Conservation (phyloP, 2,797 vertebrate genomes). For the Alosa sapidissima region DNA sequence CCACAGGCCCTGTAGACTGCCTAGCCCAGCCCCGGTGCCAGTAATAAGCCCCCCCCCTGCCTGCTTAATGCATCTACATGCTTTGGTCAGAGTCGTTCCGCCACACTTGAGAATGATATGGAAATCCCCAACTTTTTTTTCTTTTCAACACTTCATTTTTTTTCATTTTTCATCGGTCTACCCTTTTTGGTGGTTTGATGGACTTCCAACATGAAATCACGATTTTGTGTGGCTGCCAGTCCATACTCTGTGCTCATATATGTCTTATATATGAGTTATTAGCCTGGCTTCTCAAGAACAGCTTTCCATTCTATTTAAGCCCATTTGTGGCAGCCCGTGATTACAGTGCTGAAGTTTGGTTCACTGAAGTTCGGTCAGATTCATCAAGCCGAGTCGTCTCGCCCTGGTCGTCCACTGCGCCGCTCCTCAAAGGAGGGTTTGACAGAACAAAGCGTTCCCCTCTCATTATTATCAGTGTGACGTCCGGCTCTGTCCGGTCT, state of each 20-base stretch:
- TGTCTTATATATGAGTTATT: neutral
- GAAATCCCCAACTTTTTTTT: conserved; percentile 25
- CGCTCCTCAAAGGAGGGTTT: neutral
- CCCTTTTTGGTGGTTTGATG: conserved; percentile 20
- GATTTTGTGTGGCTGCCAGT: neutral
- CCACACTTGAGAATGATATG: conserved; percentile 36
- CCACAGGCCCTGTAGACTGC: conserved; percentile 1
- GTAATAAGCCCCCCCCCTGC: conserved; percentile 58
- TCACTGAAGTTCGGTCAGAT: neutral
- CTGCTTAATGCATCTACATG: conserved; percentile 48
- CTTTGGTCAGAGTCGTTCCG: conserved; percentile 3
- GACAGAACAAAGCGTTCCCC: neutral
- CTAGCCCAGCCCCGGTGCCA: conserved; percentile 31
- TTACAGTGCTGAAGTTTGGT: conserved; percentile 12
- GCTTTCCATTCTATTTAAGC: conserved; percentile 15
- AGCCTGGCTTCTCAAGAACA: conserved; percentile 3
- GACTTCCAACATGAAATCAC: conserved; percentile 19
- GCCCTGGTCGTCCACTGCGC: neutral
- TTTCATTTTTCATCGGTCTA: neutral
- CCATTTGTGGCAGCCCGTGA: neutral
- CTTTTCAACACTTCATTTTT: neutral
- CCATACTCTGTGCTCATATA: conserved; percentile 14
- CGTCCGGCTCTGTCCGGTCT: neutral
- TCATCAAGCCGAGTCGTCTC: neutral
- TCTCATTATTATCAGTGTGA: neutral